A percentile compares a stretch with the other conserved stretches of the same genome.
Evolutionary conservation across 1,140 invertebrate species (phyloP).

Genomic region (Eueides isabella): DNA sequence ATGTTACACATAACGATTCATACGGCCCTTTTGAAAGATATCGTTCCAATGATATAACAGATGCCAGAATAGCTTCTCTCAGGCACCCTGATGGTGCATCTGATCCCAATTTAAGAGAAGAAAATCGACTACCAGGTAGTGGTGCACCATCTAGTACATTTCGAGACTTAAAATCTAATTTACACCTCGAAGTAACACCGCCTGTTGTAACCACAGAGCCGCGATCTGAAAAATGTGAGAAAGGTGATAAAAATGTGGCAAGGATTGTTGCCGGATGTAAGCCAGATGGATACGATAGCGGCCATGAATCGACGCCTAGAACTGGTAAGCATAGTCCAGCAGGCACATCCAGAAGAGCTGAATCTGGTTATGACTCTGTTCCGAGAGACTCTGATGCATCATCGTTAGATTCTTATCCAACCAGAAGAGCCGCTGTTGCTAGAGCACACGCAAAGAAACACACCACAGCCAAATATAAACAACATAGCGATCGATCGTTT

Average conservation of each 20-base stretch:
- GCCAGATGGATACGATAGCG: conserved; percentile 90
- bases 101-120: conserved; percentile 92
- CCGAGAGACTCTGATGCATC: conserved; percentile 92
- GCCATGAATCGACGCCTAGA: conserved; percentile 89
- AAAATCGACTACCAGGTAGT: conserved; percentile 86
- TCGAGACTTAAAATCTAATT: conserved; percentile 84
- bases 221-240: conserved; percentile 71
- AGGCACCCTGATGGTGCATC: conserved; percentile 95
- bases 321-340: conserved; percentile 90
- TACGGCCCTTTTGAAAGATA: conserved; percentile 77
- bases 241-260: conserved; percentile 69
- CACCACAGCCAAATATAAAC: conserved; percentile 81
- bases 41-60: conserved; percentile 76
- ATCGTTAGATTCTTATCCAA: conserved; percentile 90
- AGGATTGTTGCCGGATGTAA: conserved; percentile 77
- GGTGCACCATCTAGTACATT: conserved; percentile 85
- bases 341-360: conserved; percentile 87
- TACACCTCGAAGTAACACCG: conserved; percentile 81
- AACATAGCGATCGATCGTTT: conserved; percentile 84
- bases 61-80: conserved; percentile 87
- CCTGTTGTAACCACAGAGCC: conserved; percentile 79
- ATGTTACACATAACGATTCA: conserved; percentile 69
- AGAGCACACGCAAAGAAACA: conserved; percentile 83
- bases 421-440: conserved; percentile 85
- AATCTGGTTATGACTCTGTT: conserved; percentile 95